phyloP scores from a whole-genome alignment of 2,113 vertebrate genomes.

The Cisticola juncidis region DNA sequence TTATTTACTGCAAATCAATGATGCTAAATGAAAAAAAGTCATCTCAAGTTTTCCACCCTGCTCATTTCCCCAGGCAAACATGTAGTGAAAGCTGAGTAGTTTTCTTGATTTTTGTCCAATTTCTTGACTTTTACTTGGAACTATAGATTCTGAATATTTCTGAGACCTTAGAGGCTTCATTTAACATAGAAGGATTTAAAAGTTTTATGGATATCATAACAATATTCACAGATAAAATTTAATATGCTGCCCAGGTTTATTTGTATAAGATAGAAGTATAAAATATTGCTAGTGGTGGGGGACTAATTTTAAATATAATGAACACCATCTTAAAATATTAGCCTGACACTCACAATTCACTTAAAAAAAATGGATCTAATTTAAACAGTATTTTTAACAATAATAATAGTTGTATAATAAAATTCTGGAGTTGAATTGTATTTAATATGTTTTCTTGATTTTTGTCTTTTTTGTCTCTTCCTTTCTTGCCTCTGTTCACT shows the following conservation, averaged over 20 bases:
- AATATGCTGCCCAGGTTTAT: neutral
- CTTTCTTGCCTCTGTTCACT: neutral
- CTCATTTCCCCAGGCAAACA: neutral
- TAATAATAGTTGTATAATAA: neutral
- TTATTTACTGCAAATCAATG: slow-evolving; percentile 32
- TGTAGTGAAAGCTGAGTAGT: slow-evolving; percentile 12
- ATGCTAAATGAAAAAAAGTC: neutral
- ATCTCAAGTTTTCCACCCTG: neutral
- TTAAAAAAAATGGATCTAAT: neutral
- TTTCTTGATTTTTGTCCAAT: slow-evolving; percentile 49
- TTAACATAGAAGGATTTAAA: neutral
- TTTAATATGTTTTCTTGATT: neutral
- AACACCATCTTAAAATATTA: neutral
- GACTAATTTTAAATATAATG: neutral
- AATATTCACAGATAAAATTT: neutral
- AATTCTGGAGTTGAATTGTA: neutral
- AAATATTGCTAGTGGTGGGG: neutral
- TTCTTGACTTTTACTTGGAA: slow-evolving; percentile 25
- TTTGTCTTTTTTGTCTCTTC: neutral
- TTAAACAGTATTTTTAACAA: neutral
- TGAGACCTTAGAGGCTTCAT: neutral
- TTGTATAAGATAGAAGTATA: neutral
- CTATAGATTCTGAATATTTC: slow-evolving; percentile 38
- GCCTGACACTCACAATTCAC: neutral
- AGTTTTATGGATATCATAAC: slow-evolving; percentile 22